These are phyloP conservation scores for Dyspetes luteomarginatus DNA, from an alignment of 2,888 invertebrate species.

Conservation along the genomic window DNA sequence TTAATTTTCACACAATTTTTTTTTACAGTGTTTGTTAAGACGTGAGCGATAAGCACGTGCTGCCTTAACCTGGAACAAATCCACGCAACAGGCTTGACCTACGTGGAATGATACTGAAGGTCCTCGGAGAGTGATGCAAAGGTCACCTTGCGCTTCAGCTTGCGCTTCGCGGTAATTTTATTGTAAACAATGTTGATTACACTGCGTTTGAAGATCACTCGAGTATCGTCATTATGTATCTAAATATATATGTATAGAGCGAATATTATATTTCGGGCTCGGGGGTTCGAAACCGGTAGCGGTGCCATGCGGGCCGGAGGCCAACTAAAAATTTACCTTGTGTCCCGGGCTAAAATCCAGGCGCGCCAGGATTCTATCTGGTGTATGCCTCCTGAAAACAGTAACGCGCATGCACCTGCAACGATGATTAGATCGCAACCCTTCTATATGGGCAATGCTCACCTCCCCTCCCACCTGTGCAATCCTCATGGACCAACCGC, in stretches of 20 bases:
- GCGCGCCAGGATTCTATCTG: constrained; percentile 61
- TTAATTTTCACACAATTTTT: too few relatives aligned
- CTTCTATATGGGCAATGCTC: constrained; percentile 27
- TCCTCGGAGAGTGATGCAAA: not conserved
- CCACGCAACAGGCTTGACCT: constrained; percentile 62
- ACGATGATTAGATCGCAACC: constrained; percentile 46
- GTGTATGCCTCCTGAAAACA: constrained; percentile 53
- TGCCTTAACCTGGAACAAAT: constrained; percentile 47
- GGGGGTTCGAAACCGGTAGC: constrained; percentile 55
- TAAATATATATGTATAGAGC: too few relatives aligned
- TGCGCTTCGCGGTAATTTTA: constrained; percentile 23
- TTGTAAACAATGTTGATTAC: constrained; percentile 25
- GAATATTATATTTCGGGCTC: constrained; percentile 7
- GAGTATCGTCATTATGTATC: too few relatives aligned
- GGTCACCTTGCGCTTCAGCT: constrained; percentile 21
- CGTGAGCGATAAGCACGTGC: constrained; percentile 37
- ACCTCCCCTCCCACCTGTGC: not conserved
- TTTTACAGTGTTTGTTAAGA: constrained; percentile 12
- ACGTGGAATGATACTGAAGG: constrained; percentile 19
- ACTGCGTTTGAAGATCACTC: not conserved
- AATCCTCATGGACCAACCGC: constrained; percentile 18
- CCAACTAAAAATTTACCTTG: constrained; percentile 64
- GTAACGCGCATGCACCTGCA: constrained; percentile 65
- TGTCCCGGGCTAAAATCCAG: constrained; percentile 67
- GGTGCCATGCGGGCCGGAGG: constrained; percentile 66